These are phyloP conservation scores for Philereme transversata DNA, from an alignment of 2,888 invertebrate species.

Conservation along the genomic window DNA sequence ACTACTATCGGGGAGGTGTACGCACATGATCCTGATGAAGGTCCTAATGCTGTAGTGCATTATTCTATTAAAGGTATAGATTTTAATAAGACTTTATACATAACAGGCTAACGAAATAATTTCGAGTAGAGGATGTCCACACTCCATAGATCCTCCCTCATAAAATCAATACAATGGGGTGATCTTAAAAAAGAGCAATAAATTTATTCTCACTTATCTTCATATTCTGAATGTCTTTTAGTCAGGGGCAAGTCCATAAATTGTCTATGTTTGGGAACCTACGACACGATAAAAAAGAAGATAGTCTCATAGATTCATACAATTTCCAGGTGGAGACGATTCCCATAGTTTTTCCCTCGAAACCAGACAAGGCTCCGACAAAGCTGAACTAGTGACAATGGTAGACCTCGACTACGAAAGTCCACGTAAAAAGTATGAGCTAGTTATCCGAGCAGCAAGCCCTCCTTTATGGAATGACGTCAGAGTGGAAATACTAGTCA, in stretches of 20 bases:
- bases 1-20: constrained; percentile 96
- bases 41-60: constrained; percentile 94
- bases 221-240: no score
- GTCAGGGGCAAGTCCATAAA: no score
- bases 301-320: no score
- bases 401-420: constrained; percentile 98
- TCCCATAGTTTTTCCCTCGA: constrained; percentile 93
- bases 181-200: no score
- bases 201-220: no score
- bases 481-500: constrained; percentile 93
- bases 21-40: constrained; percentile 96
- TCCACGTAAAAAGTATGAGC: constrained; percentile 93
- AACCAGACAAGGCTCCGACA: constrained; percentile 91
- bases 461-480: constrained; percentile 95
- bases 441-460: constrained; percentile 95
- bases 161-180: no score
- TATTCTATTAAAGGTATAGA: constrained; percentile 94
- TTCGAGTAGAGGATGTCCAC: no score
- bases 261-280: no score
- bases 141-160: no score
- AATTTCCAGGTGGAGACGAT: constrained; percentile 88
- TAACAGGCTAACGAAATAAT: no score
- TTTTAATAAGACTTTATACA: no score
- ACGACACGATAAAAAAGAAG: no score
- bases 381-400: constrained; percentile 94